Percentiles rank a stretch among this genome's conserved stretches.
phyloP scores from a whole-genome alignment of 2,797 vertebrate species.

The Peromyscus melanophrys region DNA sequence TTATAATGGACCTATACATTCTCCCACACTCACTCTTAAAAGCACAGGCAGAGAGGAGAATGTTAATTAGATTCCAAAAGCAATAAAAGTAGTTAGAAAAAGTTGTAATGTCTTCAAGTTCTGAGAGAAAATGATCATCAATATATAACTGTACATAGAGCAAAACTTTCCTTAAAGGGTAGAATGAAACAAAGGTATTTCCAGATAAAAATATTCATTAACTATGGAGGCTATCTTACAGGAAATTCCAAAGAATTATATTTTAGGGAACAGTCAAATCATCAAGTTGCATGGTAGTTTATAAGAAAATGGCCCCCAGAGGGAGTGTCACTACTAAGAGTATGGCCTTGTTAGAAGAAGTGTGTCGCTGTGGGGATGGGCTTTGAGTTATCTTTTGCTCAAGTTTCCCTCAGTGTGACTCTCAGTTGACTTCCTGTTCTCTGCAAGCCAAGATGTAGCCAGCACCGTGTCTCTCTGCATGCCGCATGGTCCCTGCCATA shows the following conservation, averaged over 20 bases:
- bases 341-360: too few relatives aligned
- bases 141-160: background rate
- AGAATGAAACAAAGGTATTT: background rate
- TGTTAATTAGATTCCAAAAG: background rate
- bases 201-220: background rate
- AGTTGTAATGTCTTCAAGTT: background rate
- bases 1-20: background rate
- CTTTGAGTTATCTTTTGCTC: too few relatives aligned
- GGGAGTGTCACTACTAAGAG: too few relatives aligned
- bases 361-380: too few relatives aligned
- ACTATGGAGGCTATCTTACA: background rate
- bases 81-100: background rate
- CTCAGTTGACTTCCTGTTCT: too few relatives aligned
- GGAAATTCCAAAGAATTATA: background rate
- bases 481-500: too few relatives aligned
- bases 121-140: background rate
- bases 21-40: background rate
- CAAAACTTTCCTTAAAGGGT: constrained; percentile 1
- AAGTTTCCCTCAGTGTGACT: too few relatives aligned
- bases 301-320: too few relatives aligned
- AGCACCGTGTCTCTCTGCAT: too few relatives aligned
- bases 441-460: too few relatives aligned
- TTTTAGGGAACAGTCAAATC: background rate
- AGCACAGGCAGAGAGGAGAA: background rate
- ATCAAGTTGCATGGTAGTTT: background rate